A percentile compares a stretch with the other conserved stretches of the same genome.
These are phyloP conservation scores for Denticeps clupeoides DNA, from an alignment of 2,797 vertebrate species.

Conservation along the genomic window DNA sequence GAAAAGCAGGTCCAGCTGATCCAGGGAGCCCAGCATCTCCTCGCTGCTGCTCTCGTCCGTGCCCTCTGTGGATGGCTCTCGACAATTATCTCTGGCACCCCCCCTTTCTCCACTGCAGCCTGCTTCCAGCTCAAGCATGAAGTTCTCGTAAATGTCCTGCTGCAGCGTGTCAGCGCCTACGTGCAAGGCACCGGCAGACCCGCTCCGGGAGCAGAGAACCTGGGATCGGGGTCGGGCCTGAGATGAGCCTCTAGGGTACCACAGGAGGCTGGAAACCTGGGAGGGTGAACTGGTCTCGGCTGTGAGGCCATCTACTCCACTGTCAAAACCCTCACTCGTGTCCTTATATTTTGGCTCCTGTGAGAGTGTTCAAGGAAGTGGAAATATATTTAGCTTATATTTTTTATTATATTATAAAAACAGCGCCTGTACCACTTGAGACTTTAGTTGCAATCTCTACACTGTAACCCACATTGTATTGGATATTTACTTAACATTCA, in stretches of 20 bases:
- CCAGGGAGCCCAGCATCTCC: constrained; percentile 77
- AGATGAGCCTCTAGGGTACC: constrained; percentile 53
- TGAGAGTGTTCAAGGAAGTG: background rate
- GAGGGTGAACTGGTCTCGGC: constrained; percentile 65
- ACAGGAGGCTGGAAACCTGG: constrained; percentile 62
- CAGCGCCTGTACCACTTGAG: too few relatives aligned
- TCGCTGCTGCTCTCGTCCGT: constrained; percentile 78
- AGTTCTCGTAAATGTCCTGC: constrained; percentile 90
- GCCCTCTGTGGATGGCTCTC: constrained; percentile 62
- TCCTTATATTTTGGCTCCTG: constrained; percentile 84
- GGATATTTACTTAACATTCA: too few relatives aligned
- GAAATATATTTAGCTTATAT: too few relatives aligned
- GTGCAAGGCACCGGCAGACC: constrained; percentile 62
- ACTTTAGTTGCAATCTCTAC: too few relatives aligned
- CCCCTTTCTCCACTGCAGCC: constrained; percentile 48
- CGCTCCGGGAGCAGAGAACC: constrained; percentile 60
- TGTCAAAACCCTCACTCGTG: constrained; percentile 74
- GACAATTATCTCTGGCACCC: constrained; percentile 40
- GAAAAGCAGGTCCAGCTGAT: constrained; percentile 80
- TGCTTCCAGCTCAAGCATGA: constrained; percentile 84
- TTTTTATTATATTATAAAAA: too few relatives aligned
- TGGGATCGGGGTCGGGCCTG: constrained; percentile 44
- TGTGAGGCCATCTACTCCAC: constrained; percentile 72
- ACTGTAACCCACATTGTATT: too few relatives aligned
- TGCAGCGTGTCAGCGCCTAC: constrained; percentile 59